Base-by-base conservation (phyloP, 2,888 invertebrate species). In the Chrysotoxum bicinctum region DNA sequence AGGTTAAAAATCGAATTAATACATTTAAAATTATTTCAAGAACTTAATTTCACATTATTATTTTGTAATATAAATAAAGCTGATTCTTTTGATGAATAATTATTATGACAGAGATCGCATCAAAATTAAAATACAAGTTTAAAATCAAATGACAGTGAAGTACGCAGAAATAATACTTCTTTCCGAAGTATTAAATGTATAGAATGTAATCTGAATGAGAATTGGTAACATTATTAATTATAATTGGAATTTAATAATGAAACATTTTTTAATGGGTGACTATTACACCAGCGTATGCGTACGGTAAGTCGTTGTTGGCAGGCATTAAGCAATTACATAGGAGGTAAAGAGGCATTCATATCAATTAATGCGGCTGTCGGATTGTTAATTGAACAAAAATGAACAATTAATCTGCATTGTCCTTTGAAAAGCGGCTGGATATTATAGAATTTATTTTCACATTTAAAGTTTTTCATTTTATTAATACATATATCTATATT, bases 141-240 rank as follows among this genome's bases (percentile, higher is more conserved):
- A n/a, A 40, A 6, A n/a, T 40, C 0, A 6, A 40, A 6, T 40
- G n/a, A 1, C 5, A 40, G 6, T 16, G 16, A 40, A n/a, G 0
- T 8, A 16, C 9, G 0, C 23, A n/a, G 21, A 58, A 37, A 58
- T 56, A 58, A 37, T 37, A 26, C 6, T 62, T 40, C 7, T 62
- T 30, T 43, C 43, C 43, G 6, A 43, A 62, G 23, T 16, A 12
- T 58, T 21, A 12, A 37, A 23, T n/a, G n/a, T n/a, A n/a, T 40
- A 14, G 21, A 37, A 14, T 43, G 43, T 5, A 3, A 14, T 26
- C 8, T 26, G 10, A n/a, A 52, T 12, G 1, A n/a, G n/a, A 64
- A 56, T 64, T 23, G 12, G 19, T 45, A 48, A 19, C 16, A 58
- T 66, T 78, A 78, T 74, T 79, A 56, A 74, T 74, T 74, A 78